Percentiles rank a stretch among this genome's conserved stretches.
phyloP scores from a whole-genome alignment of 2,113 vertebrate species.

The Tetrao urogallus region DNA sequence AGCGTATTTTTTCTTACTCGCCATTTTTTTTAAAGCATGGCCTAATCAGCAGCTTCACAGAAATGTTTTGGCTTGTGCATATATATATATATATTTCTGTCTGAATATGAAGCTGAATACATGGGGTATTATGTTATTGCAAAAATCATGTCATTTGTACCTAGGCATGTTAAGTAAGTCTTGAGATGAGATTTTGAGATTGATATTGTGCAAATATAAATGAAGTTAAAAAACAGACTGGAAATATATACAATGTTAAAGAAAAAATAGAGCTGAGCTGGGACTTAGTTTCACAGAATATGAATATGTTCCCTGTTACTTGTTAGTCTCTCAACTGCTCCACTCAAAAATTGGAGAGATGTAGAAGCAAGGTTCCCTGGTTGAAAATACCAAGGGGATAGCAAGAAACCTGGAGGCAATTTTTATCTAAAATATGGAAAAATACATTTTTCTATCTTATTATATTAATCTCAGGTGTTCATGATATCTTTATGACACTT shows the following conservation, averaged over 20 bases:
- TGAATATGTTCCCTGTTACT: neutral
- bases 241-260: neutral
- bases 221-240: neutral
- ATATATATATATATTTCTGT: neutral
- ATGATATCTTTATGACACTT: neutral
- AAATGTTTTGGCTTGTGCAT: slow-evolving; percentile 15
- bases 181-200: neutral
- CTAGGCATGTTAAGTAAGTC: neutral
- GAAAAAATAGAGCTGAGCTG: neutral
- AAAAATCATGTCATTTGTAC: neutral
- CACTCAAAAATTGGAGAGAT: neutral
- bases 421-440: neutral
- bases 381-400: neutral
- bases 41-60: slow-evolving; percentile 45
- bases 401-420: neutral
- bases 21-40: slow-evolving; percentile 37
- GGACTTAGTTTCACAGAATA: neutral
- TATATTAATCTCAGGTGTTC: neutral
- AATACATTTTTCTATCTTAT: neutral
- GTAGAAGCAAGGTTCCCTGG: neutral
- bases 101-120: slow-evolving; percentile 27
- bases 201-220: neutral
- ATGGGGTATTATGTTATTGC: neutral
- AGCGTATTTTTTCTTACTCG: neutral
- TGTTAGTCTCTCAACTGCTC: rapidly evolving